Evolutionary conservation across 2,888 invertebrate species (phyloP).

Genomic region (Torymus aiolomorphi): DNA sequence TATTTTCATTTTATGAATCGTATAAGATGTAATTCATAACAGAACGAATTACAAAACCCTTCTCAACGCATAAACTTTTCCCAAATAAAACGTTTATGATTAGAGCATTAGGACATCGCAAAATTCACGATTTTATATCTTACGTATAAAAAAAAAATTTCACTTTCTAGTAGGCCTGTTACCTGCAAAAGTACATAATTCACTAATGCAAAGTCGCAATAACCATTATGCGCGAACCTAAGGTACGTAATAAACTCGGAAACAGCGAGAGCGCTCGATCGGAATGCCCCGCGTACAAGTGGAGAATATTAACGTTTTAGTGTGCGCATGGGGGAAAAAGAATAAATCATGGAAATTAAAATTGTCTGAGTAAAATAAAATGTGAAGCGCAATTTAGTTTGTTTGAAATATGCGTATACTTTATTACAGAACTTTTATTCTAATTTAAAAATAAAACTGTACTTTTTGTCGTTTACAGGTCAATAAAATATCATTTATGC

Average conservation of each 20-base stretch:
- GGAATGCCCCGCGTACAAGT: not conserved
- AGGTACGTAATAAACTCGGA: constrained; percentile 41
- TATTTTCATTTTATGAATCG: no score
- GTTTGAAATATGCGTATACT: no score
- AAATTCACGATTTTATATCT: constrained; percentile 21
- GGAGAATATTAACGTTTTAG: constrained; percentile 24
- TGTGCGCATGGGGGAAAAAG: not conserved
- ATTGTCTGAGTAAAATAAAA: not conserved
- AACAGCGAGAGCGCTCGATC: constrained; percentile 28
- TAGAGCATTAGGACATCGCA: no score
- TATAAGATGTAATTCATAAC: no score
- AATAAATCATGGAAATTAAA: not conserved
- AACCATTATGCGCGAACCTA: constrained; percentile 45
- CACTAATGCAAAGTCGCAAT: constrained; percentile 48
- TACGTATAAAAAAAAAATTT: not conserved
- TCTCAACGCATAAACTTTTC: no score
- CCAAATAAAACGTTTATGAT: no score
- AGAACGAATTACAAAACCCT: no score
- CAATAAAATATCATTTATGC: no score
- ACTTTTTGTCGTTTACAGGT: no score
- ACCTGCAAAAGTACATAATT: constrained; percentile 22
- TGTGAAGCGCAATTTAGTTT: no score
- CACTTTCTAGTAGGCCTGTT: not conserved
- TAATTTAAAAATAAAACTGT: no score
- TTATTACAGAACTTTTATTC: no score